Percentiles rank a stretch among this genome's conserved stretches.
phyloP scores from a whole-genome alignment of 2,888 invertebrate species.

The Leistus spinibarbis region DNA sequence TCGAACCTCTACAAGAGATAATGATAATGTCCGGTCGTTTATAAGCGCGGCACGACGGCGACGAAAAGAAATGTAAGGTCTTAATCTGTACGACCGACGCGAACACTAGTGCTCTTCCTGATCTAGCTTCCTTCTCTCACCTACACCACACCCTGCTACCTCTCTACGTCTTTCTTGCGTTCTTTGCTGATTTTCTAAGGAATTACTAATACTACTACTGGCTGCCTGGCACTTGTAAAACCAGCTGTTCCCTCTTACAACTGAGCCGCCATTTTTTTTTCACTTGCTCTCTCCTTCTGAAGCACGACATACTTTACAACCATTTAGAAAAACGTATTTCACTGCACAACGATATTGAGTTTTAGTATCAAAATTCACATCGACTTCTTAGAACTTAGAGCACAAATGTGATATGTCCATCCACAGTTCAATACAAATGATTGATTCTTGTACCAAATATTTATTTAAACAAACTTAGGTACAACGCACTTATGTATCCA shows the following conservation, averaged over 20 bases:
- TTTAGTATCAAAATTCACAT: too few relatives aligned
- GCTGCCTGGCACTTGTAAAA: slow-evolving; percentile 1
- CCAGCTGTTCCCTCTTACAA: background rate
- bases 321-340: background rate
- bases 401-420: too few relatives aligned
- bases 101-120: background rate
- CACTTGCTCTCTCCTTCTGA: too few relatives aligned
- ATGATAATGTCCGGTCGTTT: slow-evolving; percentile 32
- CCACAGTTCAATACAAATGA: too few relatives aligned
- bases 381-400: too few relatives aligned
- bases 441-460: too few relatives aligned
- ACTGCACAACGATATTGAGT: too few relatives aligned
- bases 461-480: too few relatives aligned
- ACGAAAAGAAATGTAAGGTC: slow-evolving; percentile 10
- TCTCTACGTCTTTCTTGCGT: background rate
- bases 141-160: background rate
- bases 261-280: background rate
- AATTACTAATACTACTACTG: background rate
- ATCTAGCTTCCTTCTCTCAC: background rate
- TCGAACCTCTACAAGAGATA: slow-evolving; percentile 14
- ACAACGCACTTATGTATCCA: too few relatives aligned
- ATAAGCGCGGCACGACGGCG: slow-evolving; percentile 4
- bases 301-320: background rate
- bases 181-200: slow-evolving; percentile 6
- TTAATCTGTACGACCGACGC: background rate